Evolutionary conservation across 1,140 invertebrate genomes (phyloP).

Genomic region (Lasioglossum baleicum): DNA sequence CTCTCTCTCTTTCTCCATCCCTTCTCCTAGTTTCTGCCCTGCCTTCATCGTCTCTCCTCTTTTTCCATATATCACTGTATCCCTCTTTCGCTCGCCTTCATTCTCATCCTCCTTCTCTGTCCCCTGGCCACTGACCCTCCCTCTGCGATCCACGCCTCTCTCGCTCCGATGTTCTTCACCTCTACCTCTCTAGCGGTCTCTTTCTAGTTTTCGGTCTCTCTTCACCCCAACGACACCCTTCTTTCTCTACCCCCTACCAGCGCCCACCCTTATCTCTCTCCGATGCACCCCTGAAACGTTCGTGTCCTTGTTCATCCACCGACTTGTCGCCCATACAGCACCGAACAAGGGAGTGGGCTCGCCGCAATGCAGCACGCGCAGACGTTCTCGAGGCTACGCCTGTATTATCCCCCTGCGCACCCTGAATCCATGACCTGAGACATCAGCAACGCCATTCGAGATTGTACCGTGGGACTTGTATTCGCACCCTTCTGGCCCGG

Average conservation of each 20-base stretch:
- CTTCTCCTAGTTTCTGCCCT: neutral
- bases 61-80: neutral
- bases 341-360: constrained; percentile 47
- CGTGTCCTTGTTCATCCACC: neutral
- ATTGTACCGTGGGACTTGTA: neutral
- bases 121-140: neutral
- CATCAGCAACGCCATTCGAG: constrained; percentile 23
- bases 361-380: constrained; percentile 72
- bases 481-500: neutral
- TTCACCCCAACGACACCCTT: neutral
- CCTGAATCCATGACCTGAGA: constrained; percentile 58
- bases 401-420: constrained; percentile 58
- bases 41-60: neutral
- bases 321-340: constrained; percentile 14
- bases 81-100: neutral
- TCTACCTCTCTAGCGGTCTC: neutral
- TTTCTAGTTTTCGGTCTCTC: neutral
- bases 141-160: neutral
- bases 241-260: neutral
- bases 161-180: neutral
- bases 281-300: too few relatives aligned
- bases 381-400: constrained; percentile 64
- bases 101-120: neutral
- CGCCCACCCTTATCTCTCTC: neutral
- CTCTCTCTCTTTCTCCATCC: too few relatives aligned